Base-by-base conservation (phyloP, 2,113 vertebrate genomes). In the Aythya baeri region DNA sequence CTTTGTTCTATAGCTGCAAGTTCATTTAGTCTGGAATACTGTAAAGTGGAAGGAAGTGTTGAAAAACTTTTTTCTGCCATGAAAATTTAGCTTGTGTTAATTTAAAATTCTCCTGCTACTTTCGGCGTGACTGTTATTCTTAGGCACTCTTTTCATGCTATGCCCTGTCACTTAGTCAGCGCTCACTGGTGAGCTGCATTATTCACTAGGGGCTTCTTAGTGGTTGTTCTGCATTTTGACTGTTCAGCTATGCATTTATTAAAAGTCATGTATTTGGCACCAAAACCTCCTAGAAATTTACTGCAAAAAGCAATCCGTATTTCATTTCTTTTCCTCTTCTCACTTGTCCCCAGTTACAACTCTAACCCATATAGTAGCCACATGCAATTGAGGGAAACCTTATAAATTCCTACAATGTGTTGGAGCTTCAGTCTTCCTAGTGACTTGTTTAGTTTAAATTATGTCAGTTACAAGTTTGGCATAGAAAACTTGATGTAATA, bases 401-500 rank as follows among this genome's bases (percentile, higher is more conserved):
- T 84, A 76, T 66, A 81, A 78, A 86, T 31, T 41, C 84, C 31
- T 73, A 41, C 3, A 76, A 14, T 15, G 23, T 74, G 71, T 94
- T 95, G 93, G 82, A 31, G 34, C 76, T 84, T 88, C 83, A 81
- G 67, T 91, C 67, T 74, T 97, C 71, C 83, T 79, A 84, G 84
- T 75, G 83, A 84, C 68, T 91, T 86, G 86, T 93, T 96, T 94
- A 85, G 83, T 94, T 90, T 75, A 83, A 94, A 92, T 88, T 87
- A 93, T 97, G 96, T 95, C 95, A 93, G 94, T 97, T 95, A 91
- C 68, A 92, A 93, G 62, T 92, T 91, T 84, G 66, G 80, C 68
- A 78, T 91, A 72, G 83, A 93, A 93, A 75, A 91, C 18, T 67
- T 88, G 54, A 57, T 91, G 94, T 91, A 90, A 94, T 96, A 89